A percentile compares a stretch with the other conserved stretches of the same genome.
These are phyloP conservation scores for Oncorhynchus gorbuscha DNA, from an alignment of 2,113 vertebrate species.

Conservation along the genomic window DNA sequence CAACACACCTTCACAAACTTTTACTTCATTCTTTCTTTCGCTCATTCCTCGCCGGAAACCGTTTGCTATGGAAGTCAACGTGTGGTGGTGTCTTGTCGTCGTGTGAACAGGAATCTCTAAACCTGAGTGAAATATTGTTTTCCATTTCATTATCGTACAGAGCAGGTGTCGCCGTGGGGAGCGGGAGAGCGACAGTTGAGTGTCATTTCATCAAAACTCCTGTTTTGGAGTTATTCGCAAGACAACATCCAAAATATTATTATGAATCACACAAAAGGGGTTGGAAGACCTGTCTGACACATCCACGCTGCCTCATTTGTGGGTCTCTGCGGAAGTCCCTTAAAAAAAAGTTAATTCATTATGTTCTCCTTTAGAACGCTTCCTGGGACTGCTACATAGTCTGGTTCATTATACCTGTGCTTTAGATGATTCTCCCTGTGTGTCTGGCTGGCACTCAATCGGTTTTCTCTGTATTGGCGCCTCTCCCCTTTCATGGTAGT, in stretches of 20 bases:
- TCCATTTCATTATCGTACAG: conserved; percentile 51
- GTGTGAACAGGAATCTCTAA: conserved; percentile 38
- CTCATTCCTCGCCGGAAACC: conserved; percentile 6
- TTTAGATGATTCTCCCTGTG: conserved; percentile 12
- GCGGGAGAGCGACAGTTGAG: conserved; percentile 9
- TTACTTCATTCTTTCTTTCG: not conserved
- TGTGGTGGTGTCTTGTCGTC: conserved; percentile 5
- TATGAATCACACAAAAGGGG: conserved; percentile 11
- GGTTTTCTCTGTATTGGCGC: conserved; percentile 2
- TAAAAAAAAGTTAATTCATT: conserved; percentile 51
- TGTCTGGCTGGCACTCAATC: conserved; percentile 30
- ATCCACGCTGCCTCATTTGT: conserved; percentile 14
- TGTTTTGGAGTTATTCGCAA: not conserved
- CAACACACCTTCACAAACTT: not conserved
- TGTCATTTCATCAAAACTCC: conserved; percentile 32
- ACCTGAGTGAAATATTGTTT: conserved; percentile 41
- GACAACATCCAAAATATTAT: conserved; percentile 1
- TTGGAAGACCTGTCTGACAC: conserved; percentile 3
- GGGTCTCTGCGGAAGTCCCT: conserved; percentile 27
- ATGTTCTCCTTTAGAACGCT: conserved; percentile 28
- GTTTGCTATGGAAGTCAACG: conserved; percentile 27
- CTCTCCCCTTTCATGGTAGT: no score
- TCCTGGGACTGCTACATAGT: not conserved
- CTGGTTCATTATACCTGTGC: conserved; percentile 4
- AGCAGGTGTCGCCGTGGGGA: conserved; percentile 37